These are phyloP conservation scores for Butastur rufipennis DNA, from an alignment of 2,113 vertebrate species.

Conservation along the genomic window DNA sequence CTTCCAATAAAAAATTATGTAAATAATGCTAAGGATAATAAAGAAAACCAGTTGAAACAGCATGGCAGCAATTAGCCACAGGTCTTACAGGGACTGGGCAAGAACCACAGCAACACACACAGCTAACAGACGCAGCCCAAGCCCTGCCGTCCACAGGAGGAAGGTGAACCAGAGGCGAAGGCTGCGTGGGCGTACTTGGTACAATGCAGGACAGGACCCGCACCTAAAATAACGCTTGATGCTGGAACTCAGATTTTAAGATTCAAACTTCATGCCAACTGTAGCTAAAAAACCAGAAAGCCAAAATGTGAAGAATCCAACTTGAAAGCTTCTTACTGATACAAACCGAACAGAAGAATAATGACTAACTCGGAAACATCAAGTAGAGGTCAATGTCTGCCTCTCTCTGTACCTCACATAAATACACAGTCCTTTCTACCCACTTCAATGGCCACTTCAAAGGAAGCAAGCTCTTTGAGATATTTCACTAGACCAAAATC, in stretches of 20 bases:
- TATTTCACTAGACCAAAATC: neutral
- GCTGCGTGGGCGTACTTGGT: neutral
- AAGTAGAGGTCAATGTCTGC: constrained; percentile 24
- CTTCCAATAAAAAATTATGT: neutral
- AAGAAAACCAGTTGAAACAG: neutral
- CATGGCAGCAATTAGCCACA: neutral
- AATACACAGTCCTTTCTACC: neutral
- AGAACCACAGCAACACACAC: neutral
- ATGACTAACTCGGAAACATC: constrained; percentile 2
- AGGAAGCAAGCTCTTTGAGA: neutral
- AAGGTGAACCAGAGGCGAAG: neutral
- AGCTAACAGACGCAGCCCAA: neutral
- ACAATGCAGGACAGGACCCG: neutral
- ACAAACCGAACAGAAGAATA: neutral
- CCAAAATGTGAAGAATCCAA: neutral
- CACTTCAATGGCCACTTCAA: neutral
- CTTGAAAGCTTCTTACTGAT: constrained; percentile 22
- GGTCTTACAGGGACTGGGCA: neutral
- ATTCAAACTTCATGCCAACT: neutral
- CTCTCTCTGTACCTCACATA: neutral
- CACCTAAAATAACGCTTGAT: neutral
- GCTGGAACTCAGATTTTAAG: neutral
- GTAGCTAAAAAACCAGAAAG: neutral
- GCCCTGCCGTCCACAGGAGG: neutral
- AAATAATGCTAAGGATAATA: neutral